Conservation (phyloP, 1,140 invertebrate species). For the Drosophila leontia region DNA sequence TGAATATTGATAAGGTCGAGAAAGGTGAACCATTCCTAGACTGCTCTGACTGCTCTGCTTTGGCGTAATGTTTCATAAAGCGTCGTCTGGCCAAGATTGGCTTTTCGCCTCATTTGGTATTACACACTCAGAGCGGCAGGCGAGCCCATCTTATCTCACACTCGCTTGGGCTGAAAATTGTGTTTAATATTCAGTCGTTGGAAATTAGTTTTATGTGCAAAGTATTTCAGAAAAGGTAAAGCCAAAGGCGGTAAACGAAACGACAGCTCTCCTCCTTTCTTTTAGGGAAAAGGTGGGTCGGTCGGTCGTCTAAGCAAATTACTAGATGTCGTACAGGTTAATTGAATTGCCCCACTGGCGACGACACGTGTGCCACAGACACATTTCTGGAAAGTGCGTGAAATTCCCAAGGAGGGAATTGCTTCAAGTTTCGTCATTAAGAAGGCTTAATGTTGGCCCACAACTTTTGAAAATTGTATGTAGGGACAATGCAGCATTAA, state of each 20-base stretch:
- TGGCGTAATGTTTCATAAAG: conserved; percentile 48
- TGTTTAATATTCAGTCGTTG: conserved; percentile 61
- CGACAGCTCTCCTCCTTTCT: background rate
- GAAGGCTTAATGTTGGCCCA: conserved; percentile 12
- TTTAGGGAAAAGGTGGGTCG: conserved; percentile 4
- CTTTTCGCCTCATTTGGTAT: conserved; percentile 61
- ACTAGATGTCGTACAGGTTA: conserved; percentile 46
- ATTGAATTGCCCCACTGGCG: conserved; percentile 48
- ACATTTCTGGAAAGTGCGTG: conserved; percentile 22
- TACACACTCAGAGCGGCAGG: conserved; percentile 12
- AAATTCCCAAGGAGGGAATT: conserved; percentile 4
- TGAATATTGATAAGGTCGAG: conserved; percentile 61
- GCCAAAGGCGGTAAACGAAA: conserved; percentile 14
- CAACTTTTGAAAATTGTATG: background rate
- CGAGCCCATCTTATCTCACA: conserved; percentile 19
- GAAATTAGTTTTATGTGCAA: conserved; percentile 59
- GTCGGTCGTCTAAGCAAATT: conserved; percentile 50
- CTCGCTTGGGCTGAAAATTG: conserved; percentile 37
- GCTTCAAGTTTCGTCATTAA: conserved; percentile 14
- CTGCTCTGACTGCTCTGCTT: conserved; percentile 1
- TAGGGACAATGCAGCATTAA: background rate
- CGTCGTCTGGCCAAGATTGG: conserved; percentile 42
- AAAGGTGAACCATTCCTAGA: conserved; percentile 42
- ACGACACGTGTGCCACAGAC: conserved; percentile 38
- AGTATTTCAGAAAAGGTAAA: conserved; percentile 42